These are phyloP conservation scores for Andrena praecox DNA, from an alignment of 2,888 invertebrate species.

Conservation along the genomic window DNA sequence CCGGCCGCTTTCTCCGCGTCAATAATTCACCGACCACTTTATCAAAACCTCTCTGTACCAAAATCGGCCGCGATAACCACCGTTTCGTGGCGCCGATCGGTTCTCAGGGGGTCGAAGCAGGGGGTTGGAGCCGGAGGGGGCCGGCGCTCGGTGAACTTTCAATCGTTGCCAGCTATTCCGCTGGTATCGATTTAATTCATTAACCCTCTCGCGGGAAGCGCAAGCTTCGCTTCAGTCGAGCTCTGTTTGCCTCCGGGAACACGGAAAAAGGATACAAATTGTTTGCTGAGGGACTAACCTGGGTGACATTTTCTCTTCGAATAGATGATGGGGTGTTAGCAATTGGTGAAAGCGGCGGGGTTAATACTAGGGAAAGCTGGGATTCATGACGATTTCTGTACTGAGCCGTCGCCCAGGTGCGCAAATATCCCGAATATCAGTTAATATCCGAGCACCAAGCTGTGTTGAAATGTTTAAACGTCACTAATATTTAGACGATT, in stretches of 20 bases:
- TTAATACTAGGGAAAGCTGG: background rate
- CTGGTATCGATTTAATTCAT: slow-evolving; percentile 57
- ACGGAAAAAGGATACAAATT: slow-evolving; percentile 6
- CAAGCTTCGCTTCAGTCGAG: background rate
- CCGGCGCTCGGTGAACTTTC: slow-evolving; percentile 32
- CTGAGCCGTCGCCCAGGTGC: no score
- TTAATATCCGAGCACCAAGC: background rate
- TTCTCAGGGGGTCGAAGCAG: background rate
- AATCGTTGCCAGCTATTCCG: slow-evolving; percentile 30
- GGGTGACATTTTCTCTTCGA: no score
- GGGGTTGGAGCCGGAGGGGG: background rate
- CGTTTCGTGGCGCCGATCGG: slow-evolving; percentile 17
- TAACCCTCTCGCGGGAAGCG: slow-evolving; percentile 49
- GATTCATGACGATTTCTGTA: background rate
- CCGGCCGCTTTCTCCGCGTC: slow-evolving; percentile 31
- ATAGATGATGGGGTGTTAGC: no score
- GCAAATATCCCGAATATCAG: background rate
- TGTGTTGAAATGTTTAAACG: background rate
- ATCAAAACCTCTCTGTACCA: slow-evolving; percentile 47
- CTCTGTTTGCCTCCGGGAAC: background rate
- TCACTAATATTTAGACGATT: background rate
- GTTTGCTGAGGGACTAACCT: background rate
- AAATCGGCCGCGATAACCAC: slow-evolving; percentile 50
- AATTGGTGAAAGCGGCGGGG: no score
- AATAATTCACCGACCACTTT: slow-evolving; percentile 48